These are phyloP conservation scores for Microctonus aethiopoides DNA, from an alignment of 2,888 invertebrate genomes.

Conservation along the genomic window DNA sequence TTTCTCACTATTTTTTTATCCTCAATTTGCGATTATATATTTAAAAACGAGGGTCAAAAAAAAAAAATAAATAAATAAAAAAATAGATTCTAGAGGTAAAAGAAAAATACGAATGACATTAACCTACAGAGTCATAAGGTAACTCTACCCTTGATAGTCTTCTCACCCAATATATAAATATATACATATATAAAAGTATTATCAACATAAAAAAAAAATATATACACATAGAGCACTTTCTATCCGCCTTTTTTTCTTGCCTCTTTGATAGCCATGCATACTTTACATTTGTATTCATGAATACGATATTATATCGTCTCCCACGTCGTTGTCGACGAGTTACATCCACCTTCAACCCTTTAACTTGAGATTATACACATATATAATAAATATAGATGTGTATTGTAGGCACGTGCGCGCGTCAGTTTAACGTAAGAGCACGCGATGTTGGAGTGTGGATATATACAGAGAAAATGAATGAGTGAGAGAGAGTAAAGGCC, in stretches of 20 bases:
- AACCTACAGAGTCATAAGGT: too few relatives aligned
- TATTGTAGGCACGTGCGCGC: background rate
- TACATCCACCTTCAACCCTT: background rate
- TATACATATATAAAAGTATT: too few relatives aligned
- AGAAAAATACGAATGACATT: too few relatives aligned
- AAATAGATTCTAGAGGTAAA: too few relatives aligned
- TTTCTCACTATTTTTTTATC: too few relatives aligned
- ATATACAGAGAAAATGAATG: background rate
- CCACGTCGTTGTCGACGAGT: background rate
- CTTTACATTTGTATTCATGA: constrained; percentile 10
- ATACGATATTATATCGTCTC: background rate
- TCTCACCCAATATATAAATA: too few relatives aligned
- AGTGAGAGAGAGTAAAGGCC: background rate
- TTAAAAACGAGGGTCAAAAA: too few relatives aligned
- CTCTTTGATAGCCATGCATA: background rate
- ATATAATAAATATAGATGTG: background rate
- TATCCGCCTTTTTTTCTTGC: background rate
- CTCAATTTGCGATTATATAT: too few relatives aligned
- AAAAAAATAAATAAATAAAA: too few relatives aligned
- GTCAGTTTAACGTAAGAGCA: background rate
- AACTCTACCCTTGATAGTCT: too few relatives aligned
- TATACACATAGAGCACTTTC: background rate
- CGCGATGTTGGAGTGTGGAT: background rate
- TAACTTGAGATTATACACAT: too few relatives aligned
- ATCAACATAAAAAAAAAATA: too few relatives aligned